phyloP scores from a whole-genome alignment of 2,888 invertebrate genomes.

The Cryptophagus acutangulus region DNA sequence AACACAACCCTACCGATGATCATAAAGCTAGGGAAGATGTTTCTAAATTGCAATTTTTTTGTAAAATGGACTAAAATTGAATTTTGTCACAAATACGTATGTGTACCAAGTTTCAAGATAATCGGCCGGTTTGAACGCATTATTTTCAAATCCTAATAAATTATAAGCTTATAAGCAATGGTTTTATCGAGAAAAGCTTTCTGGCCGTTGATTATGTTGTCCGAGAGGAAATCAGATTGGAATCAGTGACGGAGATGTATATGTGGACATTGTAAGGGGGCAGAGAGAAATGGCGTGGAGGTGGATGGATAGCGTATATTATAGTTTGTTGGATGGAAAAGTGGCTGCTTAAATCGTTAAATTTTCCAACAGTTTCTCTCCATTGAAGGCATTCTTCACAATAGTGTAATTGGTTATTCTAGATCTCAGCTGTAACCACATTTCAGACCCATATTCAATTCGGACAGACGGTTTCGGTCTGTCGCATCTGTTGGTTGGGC shows the following conservation, averaged over 20 bases:
- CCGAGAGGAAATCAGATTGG: conserved; percentile 23
- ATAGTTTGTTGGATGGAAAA: too few species aligned
- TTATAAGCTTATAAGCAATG: too few species aligned
- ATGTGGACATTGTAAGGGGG: conserved; percentile 21
- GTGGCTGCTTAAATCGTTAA: too few species aligned
- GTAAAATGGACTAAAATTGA: too few species aligned
- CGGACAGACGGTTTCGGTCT: conserved; percentile 15
- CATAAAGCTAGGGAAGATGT: conserved; percentile 1
- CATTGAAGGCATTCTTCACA: conserved; percentile 13
- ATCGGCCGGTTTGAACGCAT: too few species aligned
- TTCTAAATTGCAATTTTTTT: too few species aligned
- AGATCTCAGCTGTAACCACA: conserved; percentile 18
- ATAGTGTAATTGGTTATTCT: conserved; percentile 19
- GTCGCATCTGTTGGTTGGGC: conserved; percentile 21
- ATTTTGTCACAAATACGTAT: too few species aligned
- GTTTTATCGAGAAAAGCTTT: neutral
- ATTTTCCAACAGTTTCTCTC: conserved; percentile 7
- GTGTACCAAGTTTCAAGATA: too few species aligned
- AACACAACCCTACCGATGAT: too few species aligned
- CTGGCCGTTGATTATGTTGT: conserved; percentile 21
- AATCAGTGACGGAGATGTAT: conserved; percentile 22
- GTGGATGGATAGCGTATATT: too few species aligned
- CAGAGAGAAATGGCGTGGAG: conserved; percentile 12
- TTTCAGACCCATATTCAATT: conserved; percentile 17
- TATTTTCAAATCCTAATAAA: too few species aligned